Conservation (phyloP, 2,888 invertebrate genomes). For the Uropetala carovei region DNA sequence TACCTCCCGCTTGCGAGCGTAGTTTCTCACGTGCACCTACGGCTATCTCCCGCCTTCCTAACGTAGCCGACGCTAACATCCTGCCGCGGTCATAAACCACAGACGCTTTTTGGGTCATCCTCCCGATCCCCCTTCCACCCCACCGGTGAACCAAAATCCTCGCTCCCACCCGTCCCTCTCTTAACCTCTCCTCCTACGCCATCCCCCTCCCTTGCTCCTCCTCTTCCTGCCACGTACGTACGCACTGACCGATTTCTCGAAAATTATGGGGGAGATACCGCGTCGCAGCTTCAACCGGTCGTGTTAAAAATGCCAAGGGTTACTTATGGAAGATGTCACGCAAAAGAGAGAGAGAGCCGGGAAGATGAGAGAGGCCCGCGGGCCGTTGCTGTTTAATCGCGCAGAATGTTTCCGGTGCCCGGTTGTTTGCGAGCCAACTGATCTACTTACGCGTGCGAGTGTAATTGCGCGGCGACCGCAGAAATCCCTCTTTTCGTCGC, state of each 20-base stretch:
- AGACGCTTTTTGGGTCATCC: constrained; percentile 13
- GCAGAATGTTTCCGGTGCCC: constrained; percentile 15
- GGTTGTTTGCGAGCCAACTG: neutral
- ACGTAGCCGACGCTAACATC: neutral
- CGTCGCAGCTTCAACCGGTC: neutral
- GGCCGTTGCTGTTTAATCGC: constrained; percentile 15
- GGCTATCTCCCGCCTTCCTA: neutral
- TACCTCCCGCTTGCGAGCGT: neutral
- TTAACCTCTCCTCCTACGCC: neutral
- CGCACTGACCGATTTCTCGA: constrained; percentile 11
- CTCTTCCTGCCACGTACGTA: constrained; percentile 13
- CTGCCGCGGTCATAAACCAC: constrained; percentile 40
- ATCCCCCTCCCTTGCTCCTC: neutral
- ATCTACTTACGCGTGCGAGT: constrained; percentile 3
- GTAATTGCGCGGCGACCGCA: neutral
- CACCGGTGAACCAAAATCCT: neutral
- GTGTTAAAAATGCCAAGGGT: neutral
- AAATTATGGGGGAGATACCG: neutral
- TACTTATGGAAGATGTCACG: constrained; percentile 9
- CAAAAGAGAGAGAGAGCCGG: constrained; percentile 11
- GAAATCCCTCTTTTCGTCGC: no score
- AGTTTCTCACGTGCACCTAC: neutral
- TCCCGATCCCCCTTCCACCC: constrained; percentile 12
- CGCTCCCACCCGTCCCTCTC: neutral
- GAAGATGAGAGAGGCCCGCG: constrained; percentile 3